Conservation (phyloP, 2,888 invertebrate genomes). For the Cantharis nigra region DNA sequence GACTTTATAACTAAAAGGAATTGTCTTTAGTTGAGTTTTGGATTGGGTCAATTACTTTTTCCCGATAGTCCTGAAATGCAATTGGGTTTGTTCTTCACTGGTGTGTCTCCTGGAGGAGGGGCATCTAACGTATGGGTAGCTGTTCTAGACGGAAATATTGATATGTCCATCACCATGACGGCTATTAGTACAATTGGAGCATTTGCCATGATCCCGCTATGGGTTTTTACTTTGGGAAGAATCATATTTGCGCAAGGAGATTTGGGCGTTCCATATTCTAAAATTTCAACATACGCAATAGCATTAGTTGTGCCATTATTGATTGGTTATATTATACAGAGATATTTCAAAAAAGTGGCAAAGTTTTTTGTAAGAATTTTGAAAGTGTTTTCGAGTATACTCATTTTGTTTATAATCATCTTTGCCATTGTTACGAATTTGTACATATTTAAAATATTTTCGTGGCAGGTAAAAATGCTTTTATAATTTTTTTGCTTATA, state of each 20-base stretch:
- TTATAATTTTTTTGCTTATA: not conserved
- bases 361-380: constrained; percentile 76
- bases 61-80: constrained; percentile 71
- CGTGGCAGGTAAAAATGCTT: constrained; percentile 75
- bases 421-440: constrained; percentile 89
- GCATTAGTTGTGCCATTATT: constrained; percentile 77
- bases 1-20: constrained; percentile 9
- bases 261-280: constrained; percentile 76
- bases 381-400: constrained; percentile 79
- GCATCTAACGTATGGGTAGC: constrained; percentile 97
- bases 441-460: constrained; percentile 86
- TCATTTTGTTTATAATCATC: constrained; percentile 81
- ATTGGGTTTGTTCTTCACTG: constrained; percentile 87
- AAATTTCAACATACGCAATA: constrained; percentile 74
- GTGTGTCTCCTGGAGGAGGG: constrained; percentile 91
- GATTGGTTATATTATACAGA: constrained; percentile 71
- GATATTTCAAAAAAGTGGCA: constrained; percentile 69
- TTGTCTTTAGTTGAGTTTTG: constrained; percentile 69
- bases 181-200: constrained; percentile 80
- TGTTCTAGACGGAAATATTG: constrained; percentile 88
- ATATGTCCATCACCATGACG: constrained; percentile 95
- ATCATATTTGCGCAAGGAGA: constrained; percentile 67
- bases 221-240: constrained; percentile 87
- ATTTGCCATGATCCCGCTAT: constrained; percentile 88
- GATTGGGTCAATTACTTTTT: constrained; percentile 72